Evolutionary conservation across 2,113 vertebrate genomes (phyloP).

Genomic region (Eonycteris spelaea): DNA sequence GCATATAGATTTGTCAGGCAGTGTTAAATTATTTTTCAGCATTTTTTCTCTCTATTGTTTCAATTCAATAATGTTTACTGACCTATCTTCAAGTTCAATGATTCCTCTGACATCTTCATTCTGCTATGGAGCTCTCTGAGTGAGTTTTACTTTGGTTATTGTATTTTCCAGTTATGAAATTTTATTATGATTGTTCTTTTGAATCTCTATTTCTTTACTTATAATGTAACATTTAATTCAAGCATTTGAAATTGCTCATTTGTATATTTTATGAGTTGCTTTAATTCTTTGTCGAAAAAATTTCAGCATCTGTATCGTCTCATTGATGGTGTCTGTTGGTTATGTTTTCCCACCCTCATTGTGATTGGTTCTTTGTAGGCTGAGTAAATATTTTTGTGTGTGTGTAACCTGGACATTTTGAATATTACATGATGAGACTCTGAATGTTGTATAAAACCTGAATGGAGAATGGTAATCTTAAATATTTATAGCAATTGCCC

Average conservation of each 20-base stretch:
- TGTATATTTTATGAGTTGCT: not conserved
- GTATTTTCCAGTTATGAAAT: not conserved
- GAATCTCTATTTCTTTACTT: not conserved
- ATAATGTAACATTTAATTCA: not conserved
- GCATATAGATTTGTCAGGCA: not conserved
- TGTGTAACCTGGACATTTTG: not conserved
- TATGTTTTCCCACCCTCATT: not conserved
- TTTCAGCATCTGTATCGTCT: not conserved
- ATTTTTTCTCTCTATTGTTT: not conserved
- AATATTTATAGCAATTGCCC: not conserved
- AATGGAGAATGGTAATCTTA: not conserved
- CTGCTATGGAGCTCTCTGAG: not conserved
- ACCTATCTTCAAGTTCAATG: not conserved
- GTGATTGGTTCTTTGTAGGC: not conserved
- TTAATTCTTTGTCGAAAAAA: not conserved
- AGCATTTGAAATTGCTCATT: not conserved
- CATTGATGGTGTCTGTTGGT: not conserved
- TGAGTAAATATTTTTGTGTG: not conserved
- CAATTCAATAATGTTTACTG: not conserved
- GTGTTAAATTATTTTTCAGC: not conserved
- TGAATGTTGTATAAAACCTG: not conserved
- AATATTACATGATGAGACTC: not conserved
- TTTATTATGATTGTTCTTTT: not conserved
- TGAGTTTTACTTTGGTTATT: not conserved
- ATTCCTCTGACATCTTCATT: not conserved